Conservation (phyloP, 2,888 invertebrate species). For the Actias luna region DNA sequence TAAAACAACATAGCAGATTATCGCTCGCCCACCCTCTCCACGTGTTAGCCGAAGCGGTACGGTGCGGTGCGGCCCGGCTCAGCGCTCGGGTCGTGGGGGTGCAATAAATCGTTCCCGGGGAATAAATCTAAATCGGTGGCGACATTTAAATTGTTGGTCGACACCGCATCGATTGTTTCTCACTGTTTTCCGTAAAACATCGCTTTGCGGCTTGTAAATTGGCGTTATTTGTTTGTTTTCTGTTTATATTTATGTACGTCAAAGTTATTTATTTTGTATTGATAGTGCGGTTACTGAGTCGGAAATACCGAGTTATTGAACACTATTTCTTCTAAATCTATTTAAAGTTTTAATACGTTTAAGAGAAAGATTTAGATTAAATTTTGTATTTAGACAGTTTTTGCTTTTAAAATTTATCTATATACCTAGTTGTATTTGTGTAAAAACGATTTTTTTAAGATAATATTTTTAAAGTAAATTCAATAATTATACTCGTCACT, state of each 20-base stretch:
- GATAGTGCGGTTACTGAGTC: neutral
- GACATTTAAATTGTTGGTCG: constrained; percentile 60
- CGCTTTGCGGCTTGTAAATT: constrained; percentile 28
- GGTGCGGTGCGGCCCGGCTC: constrained; percentile 9
- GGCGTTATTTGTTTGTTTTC: constrained; percentile 30
- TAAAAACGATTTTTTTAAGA: too few species aligned
- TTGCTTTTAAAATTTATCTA: too few species aligned
- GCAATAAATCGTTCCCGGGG: constrained; percentile 57
- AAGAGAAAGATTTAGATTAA: neutral
- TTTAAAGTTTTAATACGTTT: too few species aligned
- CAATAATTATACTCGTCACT: too few species aligned
- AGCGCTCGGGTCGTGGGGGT: constrained; percentile 5
- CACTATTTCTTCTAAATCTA: neutral
- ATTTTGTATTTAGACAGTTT: too few species aligned
- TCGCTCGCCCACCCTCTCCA: constrained; percentile 8
- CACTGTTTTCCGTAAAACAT: constrained; percentile 38
- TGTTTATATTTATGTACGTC: constrained; percentile 6
- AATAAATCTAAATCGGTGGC: constrained; percentile 72
- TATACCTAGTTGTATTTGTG: too few species aligned
- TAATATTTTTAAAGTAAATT: too few species aligned
- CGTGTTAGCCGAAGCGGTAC: constrained; percentile 8
- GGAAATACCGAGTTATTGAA: neutral
- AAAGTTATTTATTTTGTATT: constrained; percentile 9
- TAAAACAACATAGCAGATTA: constrained; percentile 7
- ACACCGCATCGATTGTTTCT: constrained; percentile 44